Evolutionary conservation across 1,140 invertebrate species (phyloP).

Genomic region (Macrobrachium rosenbergii): DNA sequence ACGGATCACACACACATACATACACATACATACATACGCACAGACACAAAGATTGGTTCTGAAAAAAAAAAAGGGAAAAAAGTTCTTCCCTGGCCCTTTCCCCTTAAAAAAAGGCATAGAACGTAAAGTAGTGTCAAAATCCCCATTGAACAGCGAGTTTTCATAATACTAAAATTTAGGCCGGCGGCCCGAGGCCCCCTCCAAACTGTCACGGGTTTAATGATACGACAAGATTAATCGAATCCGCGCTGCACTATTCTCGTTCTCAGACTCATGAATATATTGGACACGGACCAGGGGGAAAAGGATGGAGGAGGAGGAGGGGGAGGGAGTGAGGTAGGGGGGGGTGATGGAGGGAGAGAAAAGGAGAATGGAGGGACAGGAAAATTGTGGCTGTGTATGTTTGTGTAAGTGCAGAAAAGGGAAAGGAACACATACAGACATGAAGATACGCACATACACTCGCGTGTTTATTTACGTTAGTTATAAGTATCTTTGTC

Average conservation of each 20-base stretch:
- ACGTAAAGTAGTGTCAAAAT: conserved; percentile 37
- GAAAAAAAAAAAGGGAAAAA: background rate
- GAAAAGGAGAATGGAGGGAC: background rate
- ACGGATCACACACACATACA: too few species aligned
- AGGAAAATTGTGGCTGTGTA: background rate
- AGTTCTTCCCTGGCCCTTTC: too few species aligned
- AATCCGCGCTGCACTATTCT: conserved; percentile 49
- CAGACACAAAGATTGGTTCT: background rate
- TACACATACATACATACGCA: background rate
- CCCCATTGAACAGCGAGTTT: conserved; percentile 15
- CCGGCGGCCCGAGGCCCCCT: background rate
- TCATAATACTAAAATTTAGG: conserved; percentile 48
- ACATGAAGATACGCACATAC: conserved; percentile 25
- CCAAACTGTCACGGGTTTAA: conserved; percentile 57
- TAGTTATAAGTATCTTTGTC: too few species aligned
- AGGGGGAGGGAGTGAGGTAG: background rate
- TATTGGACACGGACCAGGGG: conserved; percentile 37
- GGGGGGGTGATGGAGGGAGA: background rate
- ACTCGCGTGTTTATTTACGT: background rate
- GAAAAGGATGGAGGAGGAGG: background rate
- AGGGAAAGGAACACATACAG: background rate
- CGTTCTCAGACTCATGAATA: conserved; percentile 59
- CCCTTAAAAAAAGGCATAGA: conserved; percentile 3
- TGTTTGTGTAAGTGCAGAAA: background rate
- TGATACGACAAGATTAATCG: conserved; percentile 62